A percentile compares a stretch with the other conserved stretches of the same genome.
Conservation (phyloP, 2,797 vertebrate genomes). For the Melanotaenia trifasciata region DNA sequence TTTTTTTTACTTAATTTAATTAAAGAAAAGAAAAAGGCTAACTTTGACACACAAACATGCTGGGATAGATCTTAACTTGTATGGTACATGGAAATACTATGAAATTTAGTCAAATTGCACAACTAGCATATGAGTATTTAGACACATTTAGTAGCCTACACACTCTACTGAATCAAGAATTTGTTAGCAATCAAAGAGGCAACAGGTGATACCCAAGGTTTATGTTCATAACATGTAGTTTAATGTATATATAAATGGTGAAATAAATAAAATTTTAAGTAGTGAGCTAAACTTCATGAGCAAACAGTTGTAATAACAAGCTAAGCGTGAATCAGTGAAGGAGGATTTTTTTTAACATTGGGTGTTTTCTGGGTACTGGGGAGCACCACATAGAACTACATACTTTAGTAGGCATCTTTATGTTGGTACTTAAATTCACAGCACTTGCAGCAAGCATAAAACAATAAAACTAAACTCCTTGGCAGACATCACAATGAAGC, state of each 20-base stretch:
- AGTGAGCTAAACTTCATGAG: background rate
- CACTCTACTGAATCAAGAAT: background rate
- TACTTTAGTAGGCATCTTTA: background rate
- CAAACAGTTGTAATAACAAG: background rate
- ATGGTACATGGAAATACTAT: background rate
- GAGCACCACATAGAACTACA: too few species aligned
- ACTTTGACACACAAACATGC: background rate
- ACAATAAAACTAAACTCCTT: background rate
- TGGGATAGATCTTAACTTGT: background rate
- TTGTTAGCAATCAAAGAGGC: background rate
- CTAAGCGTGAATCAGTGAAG: background rate
- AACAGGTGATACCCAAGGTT: background rate
- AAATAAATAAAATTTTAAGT: background rate
- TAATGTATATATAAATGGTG: background rate
- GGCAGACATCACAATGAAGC: background rate
- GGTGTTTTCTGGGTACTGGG: too few species aligned
- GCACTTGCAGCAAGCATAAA: background rate
- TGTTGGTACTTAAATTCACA: background rate
- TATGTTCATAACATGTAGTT: background rate
- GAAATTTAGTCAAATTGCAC: background rate
- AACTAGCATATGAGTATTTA: background rate
- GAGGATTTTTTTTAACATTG: background rate
- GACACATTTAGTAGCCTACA: background rate
- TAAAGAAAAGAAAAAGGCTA: too few species aligned
- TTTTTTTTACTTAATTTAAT: too few species aligned